phyloP scores from a whole-genome alignment of 2,888 invertebrate genomes.

The Thereva unica region DNA sequence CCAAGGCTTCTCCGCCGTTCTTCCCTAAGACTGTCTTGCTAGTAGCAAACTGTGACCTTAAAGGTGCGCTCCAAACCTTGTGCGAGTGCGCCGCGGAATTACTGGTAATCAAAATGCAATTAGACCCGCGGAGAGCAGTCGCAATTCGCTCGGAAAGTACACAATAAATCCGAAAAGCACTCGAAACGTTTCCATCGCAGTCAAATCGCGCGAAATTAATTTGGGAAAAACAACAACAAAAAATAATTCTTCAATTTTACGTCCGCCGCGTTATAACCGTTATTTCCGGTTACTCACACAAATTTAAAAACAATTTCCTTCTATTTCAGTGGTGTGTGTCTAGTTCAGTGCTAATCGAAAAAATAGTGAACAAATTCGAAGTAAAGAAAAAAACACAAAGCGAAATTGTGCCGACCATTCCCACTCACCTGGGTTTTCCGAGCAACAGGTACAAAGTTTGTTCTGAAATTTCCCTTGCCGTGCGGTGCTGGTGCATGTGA shows the following conservation, averaged over 20 bases:
- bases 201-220: no score
- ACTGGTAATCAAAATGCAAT: no score
- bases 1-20: no score
- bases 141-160: background rate
- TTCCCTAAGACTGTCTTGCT: no score
- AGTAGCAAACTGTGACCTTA: no score
- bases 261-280: constrained; percentile 19
- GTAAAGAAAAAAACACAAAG: background rate
- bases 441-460: constrained; percentile 20
- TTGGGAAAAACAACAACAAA: constrained; percentile 3
- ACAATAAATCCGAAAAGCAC: background rate
- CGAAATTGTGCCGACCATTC: constrained; percentile 20
- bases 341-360: constrained; percentile 8
- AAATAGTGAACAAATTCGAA: constrained; percentile 16
- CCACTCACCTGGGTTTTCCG: constrained; percentile 32
- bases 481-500: background rate
- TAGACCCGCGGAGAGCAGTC: no score
- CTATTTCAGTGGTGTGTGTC: constrained; percentile 10
- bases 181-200: background rate
- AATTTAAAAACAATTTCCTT: background rate
- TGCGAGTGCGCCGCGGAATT: no score
- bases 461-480: constrained; percentile 1
- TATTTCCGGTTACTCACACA: constrained; percentile 28
- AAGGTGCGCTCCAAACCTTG: no score
- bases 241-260: constrained; percentile 14